phyloP scores from a whole-genome alignment of 1,140 invertebrate genomes.

The Ridgeia piscesae region DNA sequence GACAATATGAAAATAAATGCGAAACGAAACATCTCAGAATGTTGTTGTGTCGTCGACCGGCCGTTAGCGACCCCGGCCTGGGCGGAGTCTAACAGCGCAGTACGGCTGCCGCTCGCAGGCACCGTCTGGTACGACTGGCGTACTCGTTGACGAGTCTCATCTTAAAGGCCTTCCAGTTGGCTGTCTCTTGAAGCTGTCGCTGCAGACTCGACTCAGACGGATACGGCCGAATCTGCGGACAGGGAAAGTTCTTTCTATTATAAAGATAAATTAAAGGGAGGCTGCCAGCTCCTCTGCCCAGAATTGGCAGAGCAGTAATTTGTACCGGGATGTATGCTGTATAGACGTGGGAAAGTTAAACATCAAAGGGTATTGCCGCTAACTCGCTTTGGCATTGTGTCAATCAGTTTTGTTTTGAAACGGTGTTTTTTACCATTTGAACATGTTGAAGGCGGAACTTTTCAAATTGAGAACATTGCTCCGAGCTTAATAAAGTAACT shows the following conservation, averaged over 20 bases:
- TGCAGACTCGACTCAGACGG: constrained; percentile 48
- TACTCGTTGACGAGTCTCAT: constrained; percentile 39
- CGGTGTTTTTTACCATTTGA: too few species aligned
- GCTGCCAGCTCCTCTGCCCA: too few species aligned
- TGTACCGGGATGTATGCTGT: too few species aligned
- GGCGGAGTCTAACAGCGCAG: not conserved
- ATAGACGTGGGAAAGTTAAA: too few species aligned
- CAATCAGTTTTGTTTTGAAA: too few species aligned
- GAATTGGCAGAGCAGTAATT: too few species aligned
- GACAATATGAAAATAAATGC: not conserved
- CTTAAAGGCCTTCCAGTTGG: constrained; percentile 53
- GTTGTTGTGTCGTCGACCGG: not conserved
- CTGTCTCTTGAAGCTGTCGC: constrained; percentile 47
- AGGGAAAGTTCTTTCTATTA: constrained; percentile 3
- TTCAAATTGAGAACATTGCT: too few species aligned
- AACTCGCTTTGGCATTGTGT: too few species aligned
- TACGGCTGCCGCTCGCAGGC: not conserved
- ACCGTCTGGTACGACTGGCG: constrained; percentile 14
- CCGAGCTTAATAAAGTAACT: too few species aligned
- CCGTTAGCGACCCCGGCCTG: not conserved
- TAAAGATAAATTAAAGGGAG: too few species aligned
- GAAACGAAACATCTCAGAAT: not conserved
- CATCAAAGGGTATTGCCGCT: too few species aligned
- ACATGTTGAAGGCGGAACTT: too few species aligned
- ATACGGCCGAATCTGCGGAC: constrained; percentile 47